Evolutionary conservation across 2,113 vertebrate species (phyloP).

Genomic region (Prunella himalayana): DNA sequence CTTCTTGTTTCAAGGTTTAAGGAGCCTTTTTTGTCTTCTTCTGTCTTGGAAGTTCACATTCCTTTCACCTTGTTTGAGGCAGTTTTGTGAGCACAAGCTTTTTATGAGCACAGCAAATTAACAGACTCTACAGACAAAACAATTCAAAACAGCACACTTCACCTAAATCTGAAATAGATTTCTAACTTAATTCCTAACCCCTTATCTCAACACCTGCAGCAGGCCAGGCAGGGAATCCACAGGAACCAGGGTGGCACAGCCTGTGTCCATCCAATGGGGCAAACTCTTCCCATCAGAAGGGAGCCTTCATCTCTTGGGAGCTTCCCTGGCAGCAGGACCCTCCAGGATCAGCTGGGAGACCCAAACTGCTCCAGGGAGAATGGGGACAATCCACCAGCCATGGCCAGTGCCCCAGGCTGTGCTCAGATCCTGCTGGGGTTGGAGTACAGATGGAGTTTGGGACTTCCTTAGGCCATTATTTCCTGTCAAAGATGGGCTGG

Average conservation of each 20-base stretch:
- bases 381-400: neutral
- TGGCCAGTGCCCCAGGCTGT: neutral
- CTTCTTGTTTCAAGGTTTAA: neutral
- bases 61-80: neutral
- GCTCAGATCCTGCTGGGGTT: neutral
- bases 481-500: neutral
- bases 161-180: neutral
- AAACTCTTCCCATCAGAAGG: neutral
- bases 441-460: neutral
- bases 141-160: neutral
- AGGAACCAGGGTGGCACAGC: neutral
- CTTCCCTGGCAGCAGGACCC: neutral
- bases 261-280: neutral
- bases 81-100: neutral
- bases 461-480: neutral
- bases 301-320: neutral
- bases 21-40: neutral
- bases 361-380: neutral
- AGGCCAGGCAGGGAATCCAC: neutral
- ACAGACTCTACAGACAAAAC: neutral
- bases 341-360: neutral
- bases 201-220: neutral
- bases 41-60: neutral
- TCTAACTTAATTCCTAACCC: neutral
- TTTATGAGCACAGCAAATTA: neutral